Conservation (phyloP, 1,140 invertebrate species). For the Rhagoletis pomonella region DNA sequence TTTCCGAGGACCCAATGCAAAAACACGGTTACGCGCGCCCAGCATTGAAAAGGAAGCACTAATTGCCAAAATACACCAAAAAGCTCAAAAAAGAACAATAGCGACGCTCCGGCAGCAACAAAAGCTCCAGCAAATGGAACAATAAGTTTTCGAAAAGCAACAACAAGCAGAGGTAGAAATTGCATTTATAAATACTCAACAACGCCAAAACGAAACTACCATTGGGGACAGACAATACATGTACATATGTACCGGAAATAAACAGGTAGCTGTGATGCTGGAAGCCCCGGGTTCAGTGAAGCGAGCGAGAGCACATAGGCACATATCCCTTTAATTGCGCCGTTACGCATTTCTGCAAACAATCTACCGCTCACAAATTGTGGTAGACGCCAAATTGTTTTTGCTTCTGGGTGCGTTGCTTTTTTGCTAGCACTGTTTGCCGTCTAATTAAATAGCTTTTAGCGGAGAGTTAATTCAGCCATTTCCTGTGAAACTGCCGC, state of each 20-base stretch:
- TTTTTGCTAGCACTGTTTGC: not conserved
- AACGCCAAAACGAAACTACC: not conserved
- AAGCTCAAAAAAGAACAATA: not conserved
- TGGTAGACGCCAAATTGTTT: not conserved
- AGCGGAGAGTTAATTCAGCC: slow-evolving; percentile 51
- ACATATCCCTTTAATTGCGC: not conserved
- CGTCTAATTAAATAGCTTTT: slow-evolving; percentile 53
- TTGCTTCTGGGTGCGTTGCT: not conserved
- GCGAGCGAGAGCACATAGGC: not conserved
- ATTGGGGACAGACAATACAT: not conserved
- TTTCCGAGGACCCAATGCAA: not conserved
- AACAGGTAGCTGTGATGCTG: not conserved
- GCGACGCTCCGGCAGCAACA: not conserved
- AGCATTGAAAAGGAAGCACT: not conserved
- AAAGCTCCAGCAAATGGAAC: not conserved
- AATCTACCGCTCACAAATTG: not conserved
- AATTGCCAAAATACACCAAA: not conserved
- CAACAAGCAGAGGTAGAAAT: not conserved
- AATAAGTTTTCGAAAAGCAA: not conserved
- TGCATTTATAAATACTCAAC: not conserved
- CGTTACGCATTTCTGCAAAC: not conserved
- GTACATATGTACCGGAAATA: not conserved
- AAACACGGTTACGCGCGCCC: not conserved
- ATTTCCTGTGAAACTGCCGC: slow-evolving; percentile 39
- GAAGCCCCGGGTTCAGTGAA: too few species aligned